Percentiles rank a stretch among this genome's conserved stretches.
phyloP scores from a whole-genome alignment of 1,140 invertebrate species.

The Aphelenchoides fujianensis region DNA sequence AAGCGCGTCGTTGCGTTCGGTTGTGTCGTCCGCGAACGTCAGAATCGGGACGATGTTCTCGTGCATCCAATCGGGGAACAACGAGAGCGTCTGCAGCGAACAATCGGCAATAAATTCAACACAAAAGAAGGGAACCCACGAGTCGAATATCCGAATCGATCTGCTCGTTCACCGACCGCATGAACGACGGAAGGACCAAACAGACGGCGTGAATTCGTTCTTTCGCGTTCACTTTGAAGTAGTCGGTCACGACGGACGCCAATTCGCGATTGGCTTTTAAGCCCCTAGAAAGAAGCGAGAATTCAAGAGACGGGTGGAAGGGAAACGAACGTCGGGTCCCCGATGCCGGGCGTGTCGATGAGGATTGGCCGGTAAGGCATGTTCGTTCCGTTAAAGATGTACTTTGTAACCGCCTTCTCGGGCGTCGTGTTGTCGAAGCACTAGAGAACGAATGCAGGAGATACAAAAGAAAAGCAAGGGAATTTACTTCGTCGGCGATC shows the following conservation, averaged over 20 bases:
- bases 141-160: conserved; percentile 28
- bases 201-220: conserved; percentile 31
- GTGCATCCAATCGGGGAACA: conserved; percentile 29
- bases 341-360: conserved; percentile 30
- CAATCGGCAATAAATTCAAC: background rate
- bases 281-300: conserved; percentile 14
- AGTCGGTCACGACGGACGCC: conserved; percentile 23
- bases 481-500: conserved; percentile 27
- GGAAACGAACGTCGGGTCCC: conserved; percentile 21
- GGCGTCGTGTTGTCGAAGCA: conserved; percentile 29
- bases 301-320: background rate
- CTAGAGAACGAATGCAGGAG: conserved; percentile 20
- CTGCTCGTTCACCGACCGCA: conserved; percentile 19
- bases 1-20: conserved; percentile 8
- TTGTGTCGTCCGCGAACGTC: conserved; percentile 24
- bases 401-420: conserved; percentile 33
- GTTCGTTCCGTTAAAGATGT: conserved; percentile 35
- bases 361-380: conserved; percentile 31
- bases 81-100: conserved; percentile 29
- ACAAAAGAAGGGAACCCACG: background rate
- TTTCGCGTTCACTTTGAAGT: conserved; percentile 22
- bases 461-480: background rate
- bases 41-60: conserved; percentile 29
- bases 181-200: conserved; percentile 17
- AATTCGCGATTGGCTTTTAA: conserved; percentile 27